Evolutionary conservation across 2,797 vertebrate species (phyloP), one percentile per base, ranked within the genome.

Genomic region (Acanthornis magna): DNA sequence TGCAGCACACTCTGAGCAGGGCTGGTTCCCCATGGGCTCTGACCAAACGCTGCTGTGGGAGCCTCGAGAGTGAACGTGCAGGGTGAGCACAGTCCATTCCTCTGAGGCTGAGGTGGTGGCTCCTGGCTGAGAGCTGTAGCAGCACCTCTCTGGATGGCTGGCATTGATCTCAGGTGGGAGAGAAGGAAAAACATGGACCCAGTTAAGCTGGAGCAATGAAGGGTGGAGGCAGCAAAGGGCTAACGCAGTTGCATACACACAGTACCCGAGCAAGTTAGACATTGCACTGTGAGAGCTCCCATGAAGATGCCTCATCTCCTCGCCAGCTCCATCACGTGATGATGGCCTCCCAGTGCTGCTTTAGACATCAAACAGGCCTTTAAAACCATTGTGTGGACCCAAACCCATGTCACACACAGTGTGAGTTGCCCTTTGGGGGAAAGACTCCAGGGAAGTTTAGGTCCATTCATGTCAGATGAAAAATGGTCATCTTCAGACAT

Each of bases 21-120:
- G 19, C 32, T 45, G 74, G 48, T 76, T n/a, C 13, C 17, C 2
- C 18, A 20, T 0, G 8, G 53, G 38, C 57, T 80, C 55, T 81
- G 47, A 45, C 9, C 51, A 79, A 73, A 66, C 0, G 1, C 16
- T 1, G 0, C 38, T 4, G 0, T 15, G 30, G 36, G 17, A 77
- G n/a, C 36, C 23, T 29, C 2, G 2, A 42, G 48, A 29, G 10
- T 25, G 32, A 60, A 54, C 0, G 1, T 43, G 43, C 55, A 51
- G 34, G 21, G 26, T 22, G 51, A 89, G 48, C 25, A 55, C 47
- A 61, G 32, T 4, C 42, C 38, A 9, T 47, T 17, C 43, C 22
- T 45, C 48, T n/a, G 77, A 62, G 62, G 30, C 5, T 65, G 57
- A 72, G 40, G 30, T 29, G 32, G 10, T 51, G 45, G 10, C 66